Base-by-base conservation (phyloP, 92 coral and sea anemone genomes). In the Porites rus region DNA sequence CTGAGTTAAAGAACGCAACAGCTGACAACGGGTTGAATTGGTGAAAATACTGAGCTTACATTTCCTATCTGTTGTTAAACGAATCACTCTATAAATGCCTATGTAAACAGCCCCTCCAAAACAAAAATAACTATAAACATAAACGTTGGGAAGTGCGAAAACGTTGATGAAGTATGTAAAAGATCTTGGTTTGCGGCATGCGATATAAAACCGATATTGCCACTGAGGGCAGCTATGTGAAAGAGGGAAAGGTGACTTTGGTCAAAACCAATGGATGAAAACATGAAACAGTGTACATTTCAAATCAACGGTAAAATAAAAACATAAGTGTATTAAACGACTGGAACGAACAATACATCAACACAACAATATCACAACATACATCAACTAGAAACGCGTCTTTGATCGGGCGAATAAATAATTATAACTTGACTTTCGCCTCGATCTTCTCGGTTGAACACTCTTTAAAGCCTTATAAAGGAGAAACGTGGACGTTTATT, bases 41-140 rank as follows among this genome's bases (percentile, higher is more conserved):
- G 56, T 65, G 20, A 79, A 79, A 20, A 65, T 50, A 19, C 66
- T 61, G 20, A 77, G 69, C 66, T 77, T 28, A 20, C 6, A 3
- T 7, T 51, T 65, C 7, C 24, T 50, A 13, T 46, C 53, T 66
- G 46, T 74, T 10, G 20, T 71, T 10, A 19, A 56, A 31, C n/a
- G 56, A 62, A 78, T 78, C 50, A 65, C 65, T 65, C 10, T 51
- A 16, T 18, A 64, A 69, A 59, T 56, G 56, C 76, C 63, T 14
- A 81, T 69, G 17, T 31, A 81, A 81, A 81, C 85, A 81, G 66
- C 56, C 18, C 20, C 22, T 66, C 74, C 54, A 66, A 38, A 81
- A 69, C 28, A 51, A 20, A 31, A 64, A 54, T 64, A 43, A 51
- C 20, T 21, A 70, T 20, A 13, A 50, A 46, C 22, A 70, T 20